phyloP scores from a whole-genome alignment of 2,797 vertebrate species.

The Aldrovandia affinis region DNA sequence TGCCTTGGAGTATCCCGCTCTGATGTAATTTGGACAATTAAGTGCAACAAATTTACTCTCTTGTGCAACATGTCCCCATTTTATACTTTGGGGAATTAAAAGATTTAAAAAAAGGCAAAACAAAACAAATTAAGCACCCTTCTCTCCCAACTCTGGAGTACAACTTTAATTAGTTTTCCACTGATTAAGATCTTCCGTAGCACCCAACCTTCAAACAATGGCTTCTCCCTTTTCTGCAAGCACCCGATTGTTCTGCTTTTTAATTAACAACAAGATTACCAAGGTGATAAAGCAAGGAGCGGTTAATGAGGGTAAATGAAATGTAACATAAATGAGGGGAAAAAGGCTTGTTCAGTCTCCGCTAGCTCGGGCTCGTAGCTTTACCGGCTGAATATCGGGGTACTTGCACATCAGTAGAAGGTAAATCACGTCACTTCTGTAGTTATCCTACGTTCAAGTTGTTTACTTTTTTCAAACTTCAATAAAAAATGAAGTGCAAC shows the following conservation, averaged over 20 bases:
- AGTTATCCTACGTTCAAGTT: not conserved
- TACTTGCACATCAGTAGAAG: slow-evolving; percentile 2
- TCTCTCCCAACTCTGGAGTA: slow-evolving; percentile 8
- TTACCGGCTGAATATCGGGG: not conserved
- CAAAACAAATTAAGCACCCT: slow-evolving; percentile 17
- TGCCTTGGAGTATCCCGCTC: not conserved
- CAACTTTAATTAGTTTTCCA: slow-evolving; percentile 36
- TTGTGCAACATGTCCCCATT: not conserved
- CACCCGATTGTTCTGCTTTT: slow-evolving; percentile 22
- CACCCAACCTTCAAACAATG: slow-evolving; percentile 8
- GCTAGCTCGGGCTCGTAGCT: not conserved
- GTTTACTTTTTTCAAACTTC: slow-evolving; percentile 4
- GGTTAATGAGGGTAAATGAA: slow-evolving; percentile 24
- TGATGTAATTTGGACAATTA: slow-evolving; percentile 9
- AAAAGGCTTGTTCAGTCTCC: slow-evolving; percentile 24
- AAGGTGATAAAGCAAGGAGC: slow-evolving; percentile 22
- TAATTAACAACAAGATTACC: slow-evolving; percentile 29
- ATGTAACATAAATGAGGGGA: slow-evolving; percentile 1
- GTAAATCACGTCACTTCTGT: not conserved
- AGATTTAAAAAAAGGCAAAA: slow-evolving; percentile 8
- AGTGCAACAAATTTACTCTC: not conserved
- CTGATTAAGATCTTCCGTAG: slow-evolving; percentile 31
- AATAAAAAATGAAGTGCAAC: not conserved
- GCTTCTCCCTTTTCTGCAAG: slow-evolving; percentile 16
- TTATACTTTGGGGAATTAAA: slow-evolving; percentile 12